Conservation (phyloP, 2,113 vertebrate species). For the Galbula dea region DNA sequence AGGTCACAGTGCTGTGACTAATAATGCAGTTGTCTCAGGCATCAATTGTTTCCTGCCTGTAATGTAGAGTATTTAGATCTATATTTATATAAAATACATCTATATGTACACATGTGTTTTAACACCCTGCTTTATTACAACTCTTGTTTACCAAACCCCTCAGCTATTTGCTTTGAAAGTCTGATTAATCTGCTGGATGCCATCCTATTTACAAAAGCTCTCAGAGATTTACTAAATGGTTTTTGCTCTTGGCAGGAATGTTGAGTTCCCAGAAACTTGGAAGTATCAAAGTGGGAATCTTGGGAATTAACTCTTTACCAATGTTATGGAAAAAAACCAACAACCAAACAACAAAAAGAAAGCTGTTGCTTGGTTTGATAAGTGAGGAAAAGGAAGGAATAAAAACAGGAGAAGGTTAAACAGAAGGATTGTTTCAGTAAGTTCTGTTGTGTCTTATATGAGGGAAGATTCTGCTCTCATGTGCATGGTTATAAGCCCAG, state of each 20-base stretch:
- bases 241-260: slow-evolving; percentile 35
- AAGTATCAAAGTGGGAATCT: slow-evolving; percentile 30
- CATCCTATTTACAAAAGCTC: slow-evolving; percentile 48
- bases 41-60: slow-evolving; percentile 67
- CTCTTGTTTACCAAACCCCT: slow-evolving; percentile 41
- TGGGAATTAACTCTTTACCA: neutral
- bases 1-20: slow-evolving; percentile 72
- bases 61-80: neutral
- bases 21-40: slow-evolving; percentile 60
- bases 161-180: slow-evolving; percentile 44
- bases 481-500: neutral
- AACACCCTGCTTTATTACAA: slow-evolving; percentile 19
- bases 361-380: neutral
- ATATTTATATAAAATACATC: neutral
- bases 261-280: neutral
- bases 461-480: neutral
- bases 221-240: slow-evolving; percentile 32
- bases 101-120: neutral
- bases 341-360: no score
- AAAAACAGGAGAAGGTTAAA: neutral
- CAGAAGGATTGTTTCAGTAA: neutral
- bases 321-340: neutral
- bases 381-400: neutral
- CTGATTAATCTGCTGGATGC: slow-evolving; percentile 47
- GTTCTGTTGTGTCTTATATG: neutral